Base-by-base conservation (phyloP, 2,113 vertebrate species). In the Rhineura floridana region DNA sequence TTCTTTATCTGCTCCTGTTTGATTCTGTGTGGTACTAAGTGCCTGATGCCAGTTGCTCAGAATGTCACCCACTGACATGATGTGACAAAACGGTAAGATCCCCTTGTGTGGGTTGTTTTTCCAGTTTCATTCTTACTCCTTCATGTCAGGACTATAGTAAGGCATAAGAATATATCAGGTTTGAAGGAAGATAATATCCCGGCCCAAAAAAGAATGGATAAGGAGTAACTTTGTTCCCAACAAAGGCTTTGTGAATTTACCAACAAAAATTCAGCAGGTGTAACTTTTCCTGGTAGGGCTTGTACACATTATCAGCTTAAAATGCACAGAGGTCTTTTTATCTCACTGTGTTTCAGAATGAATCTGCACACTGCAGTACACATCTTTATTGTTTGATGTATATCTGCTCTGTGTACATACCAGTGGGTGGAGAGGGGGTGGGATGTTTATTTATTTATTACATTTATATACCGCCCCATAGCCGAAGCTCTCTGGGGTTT, bases 21-120 rank as follows among this genome's bases (percentile, higher is more conserved):
- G 5, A 69, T 23, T 52, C 10, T 19, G 15, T 0, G 44, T 4
- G 1, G 0, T 30, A 2, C 10, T 0, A 0, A 0, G 28, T 39
- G 4, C 0, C 0, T 1, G 6, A 1, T 25, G 36, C 30, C 77
- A 44, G 83, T 59, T 0, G 85, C 28, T 36, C 10, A 1, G 0
- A 4, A 4, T 9, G 2, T 1, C 3, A 21, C 0, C 0, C 13
- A 23, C 4, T 86, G 0, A 77, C n/a, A 44, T 81, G 55, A 44
- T 30, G 25, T 39, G 9, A 70, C 62, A 84, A 39, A 39, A 62
- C 13, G 21, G 62, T 59, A 62, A 52, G 12, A 52, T 23, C n/a
- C 52, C n/a, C n/a, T n/a, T n/a, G 13, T 46, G 44, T 5, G 12
- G 30, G 8, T 15, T 28, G 10, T 67, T n/a, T 33, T 63, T 12